Conservation (phyloP, 2,888 invertebrate species). For the Serripes groenlandicus region DNA sequence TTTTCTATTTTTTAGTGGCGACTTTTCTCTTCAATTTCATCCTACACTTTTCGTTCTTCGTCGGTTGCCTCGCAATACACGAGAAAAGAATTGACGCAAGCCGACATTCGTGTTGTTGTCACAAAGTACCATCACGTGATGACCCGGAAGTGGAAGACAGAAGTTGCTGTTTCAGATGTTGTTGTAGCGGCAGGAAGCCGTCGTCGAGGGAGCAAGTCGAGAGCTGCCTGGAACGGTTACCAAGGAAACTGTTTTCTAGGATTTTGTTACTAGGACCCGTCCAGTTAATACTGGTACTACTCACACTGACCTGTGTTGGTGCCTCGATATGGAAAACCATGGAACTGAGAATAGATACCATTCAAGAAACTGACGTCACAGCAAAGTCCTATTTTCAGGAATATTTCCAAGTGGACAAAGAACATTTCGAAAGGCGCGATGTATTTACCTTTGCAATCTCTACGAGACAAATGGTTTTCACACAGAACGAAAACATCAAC, state of each 20-base stretch:
- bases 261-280: constrained; percentile 23
- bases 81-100: constrained; percentile 56
- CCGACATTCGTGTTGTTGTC: constrained; percentile 54
- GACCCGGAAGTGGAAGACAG: constrained; percentile 29
- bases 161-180: constrained; percentile 47
- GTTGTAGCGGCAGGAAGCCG: constrained; percentile 51
- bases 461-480: neutral
- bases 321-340: constrained; percentile 33
- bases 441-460: neutral
- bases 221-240: constrained; percentile 37
- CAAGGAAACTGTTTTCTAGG: constrained; percentile 41
- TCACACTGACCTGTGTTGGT: constrained; percentile 22
- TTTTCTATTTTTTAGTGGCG: constrained; percentile 40
- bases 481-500: neutral
- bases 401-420: constrained; percentile 10
- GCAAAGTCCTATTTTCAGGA: constrained; percentile 40
- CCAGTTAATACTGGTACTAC: constrained; percentile 21
- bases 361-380: constrained; percentile 43
- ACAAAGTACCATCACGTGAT: constrained; percentile 41
- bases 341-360: constrained; percentile 31
- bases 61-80: constrained; percentile 47
- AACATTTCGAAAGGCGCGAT: neutral
- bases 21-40: constrained; percentile 52
- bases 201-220: constrained; percentile 46
- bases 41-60: constrained; percentile 55